Base-by-base conservation (phyloP, 2,888 invertebrate species). In the Drosophila nr. perissopoda region DNA sequence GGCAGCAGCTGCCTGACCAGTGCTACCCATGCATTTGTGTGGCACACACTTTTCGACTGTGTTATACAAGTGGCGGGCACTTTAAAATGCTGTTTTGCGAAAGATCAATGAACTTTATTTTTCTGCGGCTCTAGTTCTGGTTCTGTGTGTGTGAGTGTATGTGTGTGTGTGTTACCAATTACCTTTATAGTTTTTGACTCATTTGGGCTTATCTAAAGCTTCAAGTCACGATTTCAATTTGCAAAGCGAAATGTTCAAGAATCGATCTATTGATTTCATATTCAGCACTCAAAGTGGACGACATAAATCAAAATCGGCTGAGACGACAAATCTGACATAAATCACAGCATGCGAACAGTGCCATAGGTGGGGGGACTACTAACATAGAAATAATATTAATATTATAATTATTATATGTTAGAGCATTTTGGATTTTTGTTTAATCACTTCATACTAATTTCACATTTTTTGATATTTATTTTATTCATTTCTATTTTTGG, bases 201-300 rank as follows among this genome's bases (percentile, higher is more conserved):
- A 25, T 45, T 45, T 56, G 38, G 58, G 56, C 87, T 87, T 87
- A 87, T 90, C 90, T 87, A 80, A 84, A 91, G 91, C 91, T 64
- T 66, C 84, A 76, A 83, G 90, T 91, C 91, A 91, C 91, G 91
- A 91, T 83, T 82, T 79, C 83, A 87, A 91, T 90, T 91, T 90
- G 91, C 74, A 76, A 80, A 78, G 61, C 63, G 48, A 56, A 56
- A 56, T 56, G 61, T 59, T 61, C 76, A 77, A 65, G 82, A 78
- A 85, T 80, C 86, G 90, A 86, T 77, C 86, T 90, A 88, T 88
- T 78, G 89, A 87, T 87, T 87, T 83, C 89, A 87, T 83, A 87
- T 87, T 87, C 87, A 88, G 87, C 89, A 77, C 87, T 88, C 79
- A 75, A 63, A 86, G 83, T 83, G 87, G 82, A 86, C 82, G 75